Percentiles rank a stretch among this genome's conserved stretches.
Conservation (phyloP, 2,888 invertebrate species). For the Aleiodes testaceus region DNA sequence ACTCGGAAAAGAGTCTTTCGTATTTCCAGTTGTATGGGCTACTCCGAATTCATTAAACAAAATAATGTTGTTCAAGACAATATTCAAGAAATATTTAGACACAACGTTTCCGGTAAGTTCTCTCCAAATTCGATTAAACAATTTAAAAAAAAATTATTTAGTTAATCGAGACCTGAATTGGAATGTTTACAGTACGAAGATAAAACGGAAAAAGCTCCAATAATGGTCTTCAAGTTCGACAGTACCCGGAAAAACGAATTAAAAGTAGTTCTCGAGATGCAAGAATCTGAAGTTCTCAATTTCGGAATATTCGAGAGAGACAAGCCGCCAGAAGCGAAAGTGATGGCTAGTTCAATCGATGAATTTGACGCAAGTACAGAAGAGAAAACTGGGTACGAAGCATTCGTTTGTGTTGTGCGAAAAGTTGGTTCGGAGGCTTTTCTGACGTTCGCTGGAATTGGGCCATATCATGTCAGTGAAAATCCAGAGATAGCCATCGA, state of each 20-base stretch:
- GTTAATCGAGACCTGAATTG: background rate
- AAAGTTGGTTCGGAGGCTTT: conserved; percentile 68
- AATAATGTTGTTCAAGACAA: conserved; percentile 61
- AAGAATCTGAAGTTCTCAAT: conserved; percentile 63
- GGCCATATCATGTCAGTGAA: conserved; percentile 70
- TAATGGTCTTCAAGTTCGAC: conserved; percentile 69
- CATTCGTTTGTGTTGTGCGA: conserved; percentile 66
- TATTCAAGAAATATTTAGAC: conserved; percentile 65
- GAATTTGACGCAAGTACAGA: conserved; percentile 61
- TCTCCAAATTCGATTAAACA: conserved; percentile 28
- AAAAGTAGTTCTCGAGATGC: conserved; percentile 65
- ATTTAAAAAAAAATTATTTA: conserved; percentile 9
- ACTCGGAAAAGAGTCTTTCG: conserved; percentile 56
- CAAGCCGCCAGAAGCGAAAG: conserved; percentile 65
- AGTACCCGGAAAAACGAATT: conserved; percentile 66
- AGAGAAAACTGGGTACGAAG: conserved; percentile 68
- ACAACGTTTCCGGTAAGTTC: conserved; percentile 62
- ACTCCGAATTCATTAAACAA: conserved; percentile 66
- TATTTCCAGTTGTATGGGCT: conserved; percentile 65
- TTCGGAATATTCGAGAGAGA: conserved; percentile 69
- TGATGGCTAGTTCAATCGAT: conserved; percentile 63
- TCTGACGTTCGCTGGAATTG: conserved; percentile 69
- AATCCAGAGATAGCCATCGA: conserved; percentile 67
- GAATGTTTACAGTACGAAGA: conserved; percentile 63
- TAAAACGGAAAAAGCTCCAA: conserved; percentile 61